A percentile compares a stretch with the other conserved stretches of the same genome.
phyloP scores from a whole-genome alignment of 2,797 vertebrate genomes.

The Microhierax caerulescens region DNA sequence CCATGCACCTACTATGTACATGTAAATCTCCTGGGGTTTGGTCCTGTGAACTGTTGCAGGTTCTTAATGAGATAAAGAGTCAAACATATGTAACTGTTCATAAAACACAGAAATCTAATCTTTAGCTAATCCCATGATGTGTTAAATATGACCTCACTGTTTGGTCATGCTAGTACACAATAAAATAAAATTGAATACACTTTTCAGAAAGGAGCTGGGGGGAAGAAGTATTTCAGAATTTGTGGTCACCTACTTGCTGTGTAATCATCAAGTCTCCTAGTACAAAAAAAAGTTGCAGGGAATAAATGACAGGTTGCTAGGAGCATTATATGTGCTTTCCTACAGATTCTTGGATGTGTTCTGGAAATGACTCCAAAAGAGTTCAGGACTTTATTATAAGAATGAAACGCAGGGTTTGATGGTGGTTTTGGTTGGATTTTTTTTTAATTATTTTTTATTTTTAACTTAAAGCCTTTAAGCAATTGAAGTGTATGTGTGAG shows the following conservation, averaged over 20 bases:
- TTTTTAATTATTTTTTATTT: not conserved
- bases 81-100: not conserved
- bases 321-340: not conserved
- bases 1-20: not conserved
- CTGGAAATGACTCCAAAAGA: not conserved
- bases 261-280: not conserved
- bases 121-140: not conserved
- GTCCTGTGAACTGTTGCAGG: not conserved
- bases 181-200: not conserved
- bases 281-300: not conserved
- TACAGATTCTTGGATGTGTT: not conserved
- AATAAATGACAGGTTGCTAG: not conserved
- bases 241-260: not conserved
- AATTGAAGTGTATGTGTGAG: not conserved
- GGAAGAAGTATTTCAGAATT: not conserved
- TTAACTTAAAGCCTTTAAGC: not conserved
- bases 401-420: not conserved
- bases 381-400: not conserved
- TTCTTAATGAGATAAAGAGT: not conserved
- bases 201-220: not conserved
- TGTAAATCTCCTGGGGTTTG: not conserved
- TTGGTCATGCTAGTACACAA: not conserved
- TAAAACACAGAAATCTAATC: not conserved
- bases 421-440: not conserved
- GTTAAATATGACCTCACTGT: not conserved